Evolutionary conservation across 2,888 invertebrate genomes (phyloP), one percentile per base, ranked within the genome.

Genomic region (Drosophila villosipedis): DNA sequence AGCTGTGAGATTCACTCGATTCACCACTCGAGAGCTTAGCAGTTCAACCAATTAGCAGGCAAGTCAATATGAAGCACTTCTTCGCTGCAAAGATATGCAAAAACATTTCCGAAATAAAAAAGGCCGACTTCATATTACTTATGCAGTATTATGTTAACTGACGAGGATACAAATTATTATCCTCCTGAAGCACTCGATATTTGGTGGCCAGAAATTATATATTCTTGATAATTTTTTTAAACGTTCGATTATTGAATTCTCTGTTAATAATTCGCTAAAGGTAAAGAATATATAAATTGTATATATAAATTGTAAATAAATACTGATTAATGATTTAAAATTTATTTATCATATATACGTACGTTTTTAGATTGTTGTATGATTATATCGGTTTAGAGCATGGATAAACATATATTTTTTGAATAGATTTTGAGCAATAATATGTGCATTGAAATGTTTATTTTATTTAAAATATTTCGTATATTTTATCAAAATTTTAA

Each of bases 31-130:
- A 9, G 30, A 54, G 39, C 37, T 14, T 37, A 57, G 47, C 53
- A 30, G 43, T 35, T 55, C 60, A 64, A 72, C 82, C 77, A 78
- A 78, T 78, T 82, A 77, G 78, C 78, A 54, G 25, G n/a, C 61
- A 37, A 37, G 52, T 52, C 58, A 71, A 65, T 59, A 33, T 59
- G 49, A 49, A 28, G 16, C 43, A 28, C 22, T 25, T 59, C 16
- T 43, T 30, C 16, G 14, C n/a, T 31, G 12, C 31, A 16, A 12
- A 57, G 43, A 57, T 52, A 72, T 39, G 53, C 35, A 41, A 31
- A 55, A 61, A 25, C n/a, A n/a, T n/a, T n/a, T n/a, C n/a, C n/a
- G n/a, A 47, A 25, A 41, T 52, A 22, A 47, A 25, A n/a, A 55
- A 25, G 3, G 22, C 19, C 39, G 25, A 43, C 33, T 73, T 33